A percentile compares a stretch with the other conserved stretches of the same genome.
Conservation (phyloP, 2,113 vertebrate species). For the Protomyctophum bolini region DNA sequence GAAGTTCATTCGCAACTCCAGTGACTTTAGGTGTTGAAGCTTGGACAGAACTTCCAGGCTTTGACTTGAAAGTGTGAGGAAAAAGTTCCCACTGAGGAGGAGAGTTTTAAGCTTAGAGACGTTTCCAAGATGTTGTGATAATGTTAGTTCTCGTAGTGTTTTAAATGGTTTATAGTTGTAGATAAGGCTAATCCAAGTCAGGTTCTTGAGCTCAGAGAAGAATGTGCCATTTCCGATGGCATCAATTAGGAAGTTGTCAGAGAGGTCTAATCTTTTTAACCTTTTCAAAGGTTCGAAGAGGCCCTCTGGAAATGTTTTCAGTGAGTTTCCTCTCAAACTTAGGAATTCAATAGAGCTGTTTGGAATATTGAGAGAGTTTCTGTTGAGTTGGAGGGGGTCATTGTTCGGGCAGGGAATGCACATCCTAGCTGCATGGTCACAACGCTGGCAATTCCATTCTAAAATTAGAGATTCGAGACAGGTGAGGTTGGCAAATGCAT, state of each 20-base stretch:
- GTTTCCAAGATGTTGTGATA: slow-evolving; percentile 67
- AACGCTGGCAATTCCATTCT: slow-evolving; percentile 84
- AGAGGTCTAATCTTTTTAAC: slow-evolving; percentile 72
- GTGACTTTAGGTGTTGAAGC: slow-evolving; percentile 58
- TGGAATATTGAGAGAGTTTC: slow-evolving; percentile 60
- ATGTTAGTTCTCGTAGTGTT: slow-evolving; percentile 59
- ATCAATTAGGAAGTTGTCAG: slow-evolving; percentile 78
- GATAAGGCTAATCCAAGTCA: slow-evolving; percentile 74
- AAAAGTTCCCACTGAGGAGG: slow-evolving; percentile 79
- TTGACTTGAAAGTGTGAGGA: slow-evolving; percentile 57
- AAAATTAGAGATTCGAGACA: slow-evolving; percentile 66
- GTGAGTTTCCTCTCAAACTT: slow-evolving; percentile 80
- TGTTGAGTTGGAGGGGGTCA: slow-evolving; percentile 62
- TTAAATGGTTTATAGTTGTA: slow-evolving; percentile 78
- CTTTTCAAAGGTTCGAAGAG: slow-evolving; percentile 69
- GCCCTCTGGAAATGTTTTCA: slow-evolving; percentile 64
- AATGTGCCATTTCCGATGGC: slow-evolving; percentile 76
- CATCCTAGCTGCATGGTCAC: slow-evolving; percentile 79
- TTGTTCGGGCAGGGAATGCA: slow-evolving; percentile 80
- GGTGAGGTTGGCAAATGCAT: slow-evolving; percentile 70
- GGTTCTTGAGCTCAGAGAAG: slow-evolving; percentile 68
- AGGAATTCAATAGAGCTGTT: slow-evolving; percentile 66
- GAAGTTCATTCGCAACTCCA: slow-evolving; percentile 82
- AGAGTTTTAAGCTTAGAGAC: slow-evolving; percentile 68
- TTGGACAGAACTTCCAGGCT: slow-evolving; percentile 63